phyloP scores from a whole-genome alignment of 2,797 vertebrate species.

The Sitta carolinensis region DNA sequence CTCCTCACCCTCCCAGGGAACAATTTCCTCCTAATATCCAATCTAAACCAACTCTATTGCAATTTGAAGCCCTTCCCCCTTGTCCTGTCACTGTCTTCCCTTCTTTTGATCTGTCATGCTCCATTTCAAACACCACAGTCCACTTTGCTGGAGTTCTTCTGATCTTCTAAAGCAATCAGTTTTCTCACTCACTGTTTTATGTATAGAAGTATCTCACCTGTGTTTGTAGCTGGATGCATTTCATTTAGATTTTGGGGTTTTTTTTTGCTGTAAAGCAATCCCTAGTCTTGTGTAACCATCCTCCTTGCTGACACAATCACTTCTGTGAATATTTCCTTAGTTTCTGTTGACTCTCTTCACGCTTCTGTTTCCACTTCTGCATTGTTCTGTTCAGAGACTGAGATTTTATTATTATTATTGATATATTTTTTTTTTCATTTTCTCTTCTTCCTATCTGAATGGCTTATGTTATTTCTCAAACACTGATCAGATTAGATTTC shows the following conservation, averaged over 20 bases:
- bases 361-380: not conserved
- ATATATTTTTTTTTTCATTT: not conserved
- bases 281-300: not conserved
- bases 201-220: not conserved
- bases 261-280: not conserved
- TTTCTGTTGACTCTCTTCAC: not conserved
- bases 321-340: not conserved
- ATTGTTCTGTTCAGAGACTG: not conserved
- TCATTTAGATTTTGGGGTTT: not conserved
- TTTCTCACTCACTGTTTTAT: not conserved
- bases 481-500: not conserved
- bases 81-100: not conserved
- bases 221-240: not conserved
- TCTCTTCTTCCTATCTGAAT: not conserved
- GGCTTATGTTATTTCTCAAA: not conserved
- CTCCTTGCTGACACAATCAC: not conserved
- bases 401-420: not conserved
- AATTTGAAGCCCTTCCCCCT: not conserved
- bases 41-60: not conserved
- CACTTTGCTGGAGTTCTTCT: not conserved
- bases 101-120: not conserved
- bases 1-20: fast-evolving
- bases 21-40: not conserved
- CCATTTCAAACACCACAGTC: not conserved
- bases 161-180: not conserved